Percentiles rank a stretch among this genome's conserved stretches.
phyloP scores from a whole-genome alignment of 2,113 vertebrate genomes.

The Protobothrops mucrosquamatus region DNA sequence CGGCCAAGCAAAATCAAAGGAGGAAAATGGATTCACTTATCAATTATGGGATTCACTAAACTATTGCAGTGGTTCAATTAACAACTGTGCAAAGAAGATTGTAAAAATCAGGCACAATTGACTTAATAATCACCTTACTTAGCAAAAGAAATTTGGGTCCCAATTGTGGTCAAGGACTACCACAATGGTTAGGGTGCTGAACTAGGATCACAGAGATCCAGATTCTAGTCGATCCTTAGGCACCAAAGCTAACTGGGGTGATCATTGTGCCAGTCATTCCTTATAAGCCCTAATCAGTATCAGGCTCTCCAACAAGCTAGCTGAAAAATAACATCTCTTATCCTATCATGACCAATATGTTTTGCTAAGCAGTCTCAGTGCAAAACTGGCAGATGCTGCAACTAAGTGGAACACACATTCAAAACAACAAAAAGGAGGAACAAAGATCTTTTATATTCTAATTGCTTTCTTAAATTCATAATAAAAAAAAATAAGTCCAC shows the following conservation, averaged over 20 bases:
- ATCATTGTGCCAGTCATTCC: background rate
- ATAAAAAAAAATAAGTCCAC: background rate
- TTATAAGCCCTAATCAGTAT: background rate
- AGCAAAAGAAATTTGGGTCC: background rate
- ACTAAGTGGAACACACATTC: background rate
- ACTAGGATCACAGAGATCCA: background rate
- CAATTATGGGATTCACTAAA: background rate
- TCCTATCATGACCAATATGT: background rate
- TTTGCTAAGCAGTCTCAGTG: background rate
- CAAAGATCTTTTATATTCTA: background rate
- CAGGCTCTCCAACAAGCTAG: background rate
- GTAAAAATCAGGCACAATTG: background rate
- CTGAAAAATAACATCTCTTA: background rate
- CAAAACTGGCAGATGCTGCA: background rate
- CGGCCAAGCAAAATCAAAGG: background rate
- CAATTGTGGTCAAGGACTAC: background rate
- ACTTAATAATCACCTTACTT: background rate
- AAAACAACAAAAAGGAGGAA: background rate
- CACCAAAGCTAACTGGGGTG: background rate
- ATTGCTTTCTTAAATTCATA: background rate
- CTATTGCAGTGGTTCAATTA: background rate
- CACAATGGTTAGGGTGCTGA: background rate
- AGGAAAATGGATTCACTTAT: background rate
- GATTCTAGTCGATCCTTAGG: background rate
- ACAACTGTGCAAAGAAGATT: background rate